Percentiles rank a stretch among this genome's conserved stretches.
Conservation (phyloP, 2,888 invertebrate species). For the Andrena bicolor region DNA sequence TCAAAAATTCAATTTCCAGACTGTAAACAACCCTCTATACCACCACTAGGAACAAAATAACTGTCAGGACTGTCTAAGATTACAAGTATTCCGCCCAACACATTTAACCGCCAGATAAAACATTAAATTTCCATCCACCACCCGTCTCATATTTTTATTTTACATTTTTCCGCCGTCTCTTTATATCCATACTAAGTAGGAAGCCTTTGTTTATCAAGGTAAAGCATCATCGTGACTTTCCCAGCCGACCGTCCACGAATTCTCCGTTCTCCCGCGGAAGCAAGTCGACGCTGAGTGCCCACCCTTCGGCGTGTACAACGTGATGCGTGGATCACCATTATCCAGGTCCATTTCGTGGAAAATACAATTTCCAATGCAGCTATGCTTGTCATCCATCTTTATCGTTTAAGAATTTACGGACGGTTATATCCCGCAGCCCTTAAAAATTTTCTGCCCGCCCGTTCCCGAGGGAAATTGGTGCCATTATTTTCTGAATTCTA, state of each 20-base stretch:
- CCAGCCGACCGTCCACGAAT: background rate
- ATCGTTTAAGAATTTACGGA: constrained; percentile 32
- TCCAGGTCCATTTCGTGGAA: constrained; percentile 28
- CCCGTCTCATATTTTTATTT: background rate
- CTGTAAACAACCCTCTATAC: no score
- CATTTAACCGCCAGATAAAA: no score
- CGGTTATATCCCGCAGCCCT: background rate
- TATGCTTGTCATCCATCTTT: constrained; percentile 33
- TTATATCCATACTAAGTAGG: background rate
- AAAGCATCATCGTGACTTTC: background rate
- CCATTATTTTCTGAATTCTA: constrained; percentile 26
- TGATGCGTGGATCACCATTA: constrained; percentile 17
- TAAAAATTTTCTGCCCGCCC: constrained; percentile 13
- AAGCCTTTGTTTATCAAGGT: background rate
- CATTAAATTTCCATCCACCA: no score
- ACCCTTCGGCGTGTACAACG: background rate
- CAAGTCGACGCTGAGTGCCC: background rate
- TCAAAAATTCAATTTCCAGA: no score
- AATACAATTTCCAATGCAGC: constrained; percentile 32
- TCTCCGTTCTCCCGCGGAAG: background rate
- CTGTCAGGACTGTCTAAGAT: no score
- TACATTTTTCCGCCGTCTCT: background rate
- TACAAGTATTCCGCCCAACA: no score
- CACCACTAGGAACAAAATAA: no score
- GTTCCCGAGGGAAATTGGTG: background rate